Base-by-base conservation (phyloP, 2,888 invertebrate genomes). In the Erebia ligea region DNA sequence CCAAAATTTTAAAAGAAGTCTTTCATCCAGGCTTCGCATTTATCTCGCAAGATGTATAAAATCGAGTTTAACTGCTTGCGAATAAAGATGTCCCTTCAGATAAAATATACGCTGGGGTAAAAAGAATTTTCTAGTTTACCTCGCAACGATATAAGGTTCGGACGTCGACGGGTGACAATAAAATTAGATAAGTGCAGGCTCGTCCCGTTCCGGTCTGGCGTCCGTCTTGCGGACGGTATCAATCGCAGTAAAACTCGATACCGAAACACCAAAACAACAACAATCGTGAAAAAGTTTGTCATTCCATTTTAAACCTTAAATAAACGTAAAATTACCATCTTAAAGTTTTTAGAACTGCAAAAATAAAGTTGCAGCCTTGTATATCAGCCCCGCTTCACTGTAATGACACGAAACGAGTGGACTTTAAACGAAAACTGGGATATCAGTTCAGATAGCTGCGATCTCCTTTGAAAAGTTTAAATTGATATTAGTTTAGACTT, bases 161-260 rank as follows among this genome's bases (percentile, higher is more conserved):
- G 81, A 81, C 84, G 83, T 83, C 84, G 84, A 81, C 85, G 86
- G 87, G 88, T 92, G 91, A 92, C 91, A 92, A 91, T 92, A 92
- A 92, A 92, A 92, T 92, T 91, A 92, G 92, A 92, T 92, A 92
- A 92, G 91, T 92, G 88, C 88, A 84, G 89, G 89, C 90, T 88
- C 87, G 87, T 85, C 85, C 82, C 84, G 86, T 82, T 84, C 77
- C 80, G 82, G 83, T 81, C 84, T 84, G 76, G 82, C 84, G 84
- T 88, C 86, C 87, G 87, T 87, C 89, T 89, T 89, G 88, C 79
- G 87, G 89, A 86, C 84, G 84, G 86, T 91, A 91, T 92, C 92
- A 92, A 92, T 92, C 91, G 91, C 87, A 90, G 89, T 91, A 91
- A 92, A 92, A 92, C 91, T 89, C 86, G 82, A 84, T 84, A 83